Conservation (phyloP, 2,797 vertebrate species). For the Alosa sapidissima region DNA sequence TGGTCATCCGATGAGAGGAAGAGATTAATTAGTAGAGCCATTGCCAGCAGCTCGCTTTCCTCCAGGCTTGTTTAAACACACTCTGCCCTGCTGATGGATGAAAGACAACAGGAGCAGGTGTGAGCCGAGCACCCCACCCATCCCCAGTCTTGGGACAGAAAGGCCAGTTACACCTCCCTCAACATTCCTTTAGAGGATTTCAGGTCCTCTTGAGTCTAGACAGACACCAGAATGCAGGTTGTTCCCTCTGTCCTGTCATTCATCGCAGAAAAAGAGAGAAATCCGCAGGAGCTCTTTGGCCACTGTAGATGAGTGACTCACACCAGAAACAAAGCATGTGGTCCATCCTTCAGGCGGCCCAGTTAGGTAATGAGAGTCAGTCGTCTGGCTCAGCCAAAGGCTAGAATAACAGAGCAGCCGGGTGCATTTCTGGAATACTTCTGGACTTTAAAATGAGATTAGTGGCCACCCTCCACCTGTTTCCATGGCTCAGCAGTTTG, state of each 20-base stretch:
- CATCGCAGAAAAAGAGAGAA: not conserved
- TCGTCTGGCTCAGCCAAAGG: slow-evolving; percentile 51
- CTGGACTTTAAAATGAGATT: slow-evolving; percentile 82
- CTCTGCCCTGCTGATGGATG: slow-evolving; percentile 41
- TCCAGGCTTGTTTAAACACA: slow-evolving; percentile 44
- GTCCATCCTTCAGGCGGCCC: slow-evolving; percentile 37
- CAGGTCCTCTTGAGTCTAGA: not conserved
- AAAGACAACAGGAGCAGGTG: slow-evolving; percentile 39
- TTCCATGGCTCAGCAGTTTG: slow-evolving; percentile 78
- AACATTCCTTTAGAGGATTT: not conserved
- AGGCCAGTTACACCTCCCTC: not conserved
- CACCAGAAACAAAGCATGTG: slow-evolving; percentile 43
- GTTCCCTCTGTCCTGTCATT: not conserved
- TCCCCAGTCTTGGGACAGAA: not conserved
- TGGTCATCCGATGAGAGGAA: slow-evolving; percentile 50
- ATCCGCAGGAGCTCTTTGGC: not conserved
- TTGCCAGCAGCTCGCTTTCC: slow-evolving; percentile 36
- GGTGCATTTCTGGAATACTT: slow-evolving; percentile 85
- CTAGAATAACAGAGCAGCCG: slow-evolving; percentile 72
- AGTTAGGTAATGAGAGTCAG: slow-evolving; percentile 63
- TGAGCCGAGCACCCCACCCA: not conserved
- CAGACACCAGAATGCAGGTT: not conserved
- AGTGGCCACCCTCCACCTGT: slow-evolving; percentile 85
- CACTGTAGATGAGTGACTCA: not conserved
- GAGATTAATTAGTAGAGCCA: slow-evolving; percentile 50